Evolutionary conservation across 2,888 invertebrate species (phyloP).

Genomic region (Merodon equestris): DNA sequence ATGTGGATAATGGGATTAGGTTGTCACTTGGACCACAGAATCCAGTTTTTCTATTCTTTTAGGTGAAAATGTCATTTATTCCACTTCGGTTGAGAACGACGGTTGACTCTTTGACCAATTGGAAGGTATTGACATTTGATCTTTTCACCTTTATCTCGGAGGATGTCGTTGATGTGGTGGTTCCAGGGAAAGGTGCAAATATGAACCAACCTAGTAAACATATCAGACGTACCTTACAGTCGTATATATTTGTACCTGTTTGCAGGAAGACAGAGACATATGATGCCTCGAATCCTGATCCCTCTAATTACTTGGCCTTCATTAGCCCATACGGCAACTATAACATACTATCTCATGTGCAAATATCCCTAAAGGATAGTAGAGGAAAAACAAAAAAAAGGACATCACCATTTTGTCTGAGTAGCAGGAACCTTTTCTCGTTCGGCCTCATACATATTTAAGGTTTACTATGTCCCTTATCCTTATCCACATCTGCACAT

Average conservation of each 20-base stretch:
- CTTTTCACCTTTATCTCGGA: conserved; percentile 33
- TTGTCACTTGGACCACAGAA: conserved; percentile 65
- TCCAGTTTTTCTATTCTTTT: conserved; percentile 54
- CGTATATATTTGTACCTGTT: too few species aligned
- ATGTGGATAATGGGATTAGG: conserved; percentile 67
- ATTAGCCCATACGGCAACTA: too few species aligned
- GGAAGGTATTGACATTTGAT: conserved; percentile 37
- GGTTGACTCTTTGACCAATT: conserved; percentile 49
- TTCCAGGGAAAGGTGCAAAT: too few species aligned
- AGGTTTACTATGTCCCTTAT: conserved; percentile 63
- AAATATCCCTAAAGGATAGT: too few species aligned
- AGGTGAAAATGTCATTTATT: conserved; percentile 32
- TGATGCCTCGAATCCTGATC: neutral
- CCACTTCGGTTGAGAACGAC: conserved; percentile 25
- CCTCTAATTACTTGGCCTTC: too few species aligned
- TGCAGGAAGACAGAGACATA: too few species aligned
- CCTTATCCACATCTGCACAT: conserved; percentile 66
- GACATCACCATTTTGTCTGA: conserved; percentile 54
- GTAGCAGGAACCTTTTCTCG: conserved; percentile 36
- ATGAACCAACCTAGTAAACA: too few species aligned
- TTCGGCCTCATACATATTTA: conserved; percentile 61
- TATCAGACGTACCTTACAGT: too few species aligned
- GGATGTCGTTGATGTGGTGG: too few species aligned
- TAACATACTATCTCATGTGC: too few species aligned
- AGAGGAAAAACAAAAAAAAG: conserved; percentile 19